Conservation (phyloP, 1,140 invertebrate species). For the Procambarus clarkii region DNA sequence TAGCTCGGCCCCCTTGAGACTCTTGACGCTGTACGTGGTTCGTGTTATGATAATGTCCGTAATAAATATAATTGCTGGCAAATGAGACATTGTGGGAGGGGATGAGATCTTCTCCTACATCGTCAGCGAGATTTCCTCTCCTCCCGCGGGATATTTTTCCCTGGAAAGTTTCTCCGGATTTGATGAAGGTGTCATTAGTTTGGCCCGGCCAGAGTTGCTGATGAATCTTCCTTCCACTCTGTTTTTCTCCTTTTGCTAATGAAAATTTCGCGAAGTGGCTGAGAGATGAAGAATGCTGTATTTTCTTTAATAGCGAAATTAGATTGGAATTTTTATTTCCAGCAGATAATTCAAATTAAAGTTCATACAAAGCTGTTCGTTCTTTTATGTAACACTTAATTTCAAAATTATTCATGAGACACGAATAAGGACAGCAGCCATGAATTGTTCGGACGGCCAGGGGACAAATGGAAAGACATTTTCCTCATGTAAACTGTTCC, state of each 20-base stretch:
- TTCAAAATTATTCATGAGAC: too few relatives aligned
- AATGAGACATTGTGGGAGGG: conserved; percentile 28
- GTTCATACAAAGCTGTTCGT: too few relatives aligned
- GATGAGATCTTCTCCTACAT: background rate
- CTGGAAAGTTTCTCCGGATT: conserved; percentile 14
- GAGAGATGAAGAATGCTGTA: background rate
- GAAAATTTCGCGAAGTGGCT: conserved; percentile 22
- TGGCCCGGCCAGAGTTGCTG: conserved; percentile 24
- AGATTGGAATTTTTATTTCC: too few relatives aligned
- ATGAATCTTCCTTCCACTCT: conserved; percentile 32
- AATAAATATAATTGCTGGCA: conserved; percentile 36
- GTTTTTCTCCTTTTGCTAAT: background rate
- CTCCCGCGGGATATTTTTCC: conserved; percentile 20
- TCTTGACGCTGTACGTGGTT: background rate
- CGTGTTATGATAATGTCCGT: background rate
- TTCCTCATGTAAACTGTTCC: too few relatives aligned
- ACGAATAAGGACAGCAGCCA: too few relatives aligned
- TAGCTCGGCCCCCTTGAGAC: background rate
- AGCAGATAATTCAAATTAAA: too few relatives aligned
- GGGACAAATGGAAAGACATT: too few relatives aligned
- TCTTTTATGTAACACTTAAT: too few relatives aligned
- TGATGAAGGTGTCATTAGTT: conserved; percentile 45
- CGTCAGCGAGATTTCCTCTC: conserved; percentile 16
- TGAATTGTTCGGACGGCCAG: too few relatives aligned
- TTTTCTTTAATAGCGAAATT: too few relatives aligned